phyloP scores from a whole-genome alignment of 2,113 vertebrate species.

The Percina caprodes region DNA sequence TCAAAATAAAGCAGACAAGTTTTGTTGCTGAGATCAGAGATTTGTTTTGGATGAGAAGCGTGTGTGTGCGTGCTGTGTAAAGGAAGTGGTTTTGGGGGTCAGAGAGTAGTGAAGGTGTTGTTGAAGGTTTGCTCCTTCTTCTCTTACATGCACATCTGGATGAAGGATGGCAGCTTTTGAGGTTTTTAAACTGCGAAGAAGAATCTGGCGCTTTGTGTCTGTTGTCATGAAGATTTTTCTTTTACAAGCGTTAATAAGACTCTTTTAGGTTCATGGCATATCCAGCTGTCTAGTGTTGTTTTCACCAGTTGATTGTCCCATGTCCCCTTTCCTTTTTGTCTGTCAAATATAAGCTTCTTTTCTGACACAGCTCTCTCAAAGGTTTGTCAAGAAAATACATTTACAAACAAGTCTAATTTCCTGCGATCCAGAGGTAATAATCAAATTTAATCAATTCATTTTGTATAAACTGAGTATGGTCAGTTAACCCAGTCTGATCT shows the following conservation, averaged over 20 bases:
- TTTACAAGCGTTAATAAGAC: not conserved
- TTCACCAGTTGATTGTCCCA: not conserved
- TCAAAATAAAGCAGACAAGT: not conserved
- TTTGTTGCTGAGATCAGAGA: slow-evolving; percentile 15
- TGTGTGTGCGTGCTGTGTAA: not conserved
- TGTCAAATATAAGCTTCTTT: not conserved
- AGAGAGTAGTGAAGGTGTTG: not conserved
- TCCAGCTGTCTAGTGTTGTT: not conserved
- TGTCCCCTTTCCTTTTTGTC: not conserved
- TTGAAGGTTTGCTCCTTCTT: not conserved
- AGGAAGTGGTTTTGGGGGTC: slow-evolving; percentile 27
- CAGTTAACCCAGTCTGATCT: slow-evolving; percentile 4
- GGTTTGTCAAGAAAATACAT: not conserved
- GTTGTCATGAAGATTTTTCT: not conserved
- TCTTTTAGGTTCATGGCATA: no score
- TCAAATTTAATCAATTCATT: slow-evolving; percentile 26
- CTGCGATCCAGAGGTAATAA: slow-evolving; percentile 6
- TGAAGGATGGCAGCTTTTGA: not conserved
- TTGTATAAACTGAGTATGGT: slow-evolving; percentile 4
- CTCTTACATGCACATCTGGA: not conserved
- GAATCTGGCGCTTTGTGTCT: not conserved
- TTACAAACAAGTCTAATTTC: slow-evolving; percentile 10
- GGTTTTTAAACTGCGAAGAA: not conserved
- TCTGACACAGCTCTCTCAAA: not conserved
- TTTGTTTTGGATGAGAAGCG: slow-evolving; percentile 37